Conservation (phyloP, 1,140 invertebrate genomes). For the Drosophila insularis region DNA sequence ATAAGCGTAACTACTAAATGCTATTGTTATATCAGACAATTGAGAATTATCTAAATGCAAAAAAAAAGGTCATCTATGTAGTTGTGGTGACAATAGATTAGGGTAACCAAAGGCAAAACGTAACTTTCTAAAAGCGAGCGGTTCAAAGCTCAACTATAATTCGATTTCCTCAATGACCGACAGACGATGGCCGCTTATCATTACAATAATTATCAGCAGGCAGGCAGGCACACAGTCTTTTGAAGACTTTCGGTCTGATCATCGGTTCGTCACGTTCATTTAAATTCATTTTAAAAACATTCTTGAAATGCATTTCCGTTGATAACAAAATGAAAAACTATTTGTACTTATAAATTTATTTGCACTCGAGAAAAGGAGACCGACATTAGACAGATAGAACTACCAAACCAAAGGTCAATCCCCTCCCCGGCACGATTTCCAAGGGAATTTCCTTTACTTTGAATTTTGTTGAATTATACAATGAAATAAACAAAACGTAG, state of each 20-base stretch:
- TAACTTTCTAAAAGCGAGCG: background rate
- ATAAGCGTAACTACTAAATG: slow-evolving; percentile 4
- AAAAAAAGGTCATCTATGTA: background rate
- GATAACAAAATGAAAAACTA: slow-evolving; percentile 16
- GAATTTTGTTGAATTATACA: background rate
- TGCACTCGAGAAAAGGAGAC: slow-evolving; percentile 48
- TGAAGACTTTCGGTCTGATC: background rate
- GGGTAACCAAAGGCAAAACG: background rate
- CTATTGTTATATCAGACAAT: background rate
- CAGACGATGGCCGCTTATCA: slow-evolving; percentile 44
- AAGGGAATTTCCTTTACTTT: background rate
- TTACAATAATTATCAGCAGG: slow-evolving; percentile 20
- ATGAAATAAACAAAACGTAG: slow-evolving; percentile 14
- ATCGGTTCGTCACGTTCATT: slow-evolving; percentile 30
- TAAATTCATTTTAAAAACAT: slow-evolving; percentile 22
- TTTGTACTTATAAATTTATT: slow-evolving; percentile 28
- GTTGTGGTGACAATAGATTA: too few species aligned
- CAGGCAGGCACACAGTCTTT: slow-evolving; percentile 29
- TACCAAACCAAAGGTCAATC: slow-evolving; percentile 14
- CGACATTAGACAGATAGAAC: slow-evolving; percentile 41
- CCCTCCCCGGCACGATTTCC: background rate
- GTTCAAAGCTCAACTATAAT: slow-evolving; percentile 21
- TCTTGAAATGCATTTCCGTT: slow-evolving; percentile 48
- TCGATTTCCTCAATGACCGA: slow-evolving; percentile 3
- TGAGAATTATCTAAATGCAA: slow-evolving; percentile 6